Conservation (phyloP, 2,888 invertebrate species). For the Eumacrocentrus americanus region DNA sequence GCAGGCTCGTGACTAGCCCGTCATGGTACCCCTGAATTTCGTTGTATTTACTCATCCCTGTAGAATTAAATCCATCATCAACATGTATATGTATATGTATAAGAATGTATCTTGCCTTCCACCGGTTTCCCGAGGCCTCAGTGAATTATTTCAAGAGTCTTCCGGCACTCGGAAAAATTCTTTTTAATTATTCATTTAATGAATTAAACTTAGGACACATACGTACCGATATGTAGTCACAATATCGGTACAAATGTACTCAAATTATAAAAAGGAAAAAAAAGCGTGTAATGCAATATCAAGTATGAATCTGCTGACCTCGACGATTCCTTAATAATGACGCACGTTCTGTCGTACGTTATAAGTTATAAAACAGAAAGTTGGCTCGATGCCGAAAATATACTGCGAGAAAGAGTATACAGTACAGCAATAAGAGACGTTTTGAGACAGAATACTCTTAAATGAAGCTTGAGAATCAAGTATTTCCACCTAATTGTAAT, state of each 20-base stretch:
- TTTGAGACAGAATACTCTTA: no score
- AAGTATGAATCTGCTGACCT: constrained; percentile 16
- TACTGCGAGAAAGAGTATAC: constrained; percentile 3
- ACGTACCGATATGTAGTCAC: no score
- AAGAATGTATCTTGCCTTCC: neutral
- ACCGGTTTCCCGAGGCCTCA: no score
- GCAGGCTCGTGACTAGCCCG: constrained; percentile 48
- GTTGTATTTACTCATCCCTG: neutral
- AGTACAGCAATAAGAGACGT: no score
- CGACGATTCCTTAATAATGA: constrained; percentile 38
- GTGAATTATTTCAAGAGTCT: no score
- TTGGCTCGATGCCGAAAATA: constrained; percentile 23
- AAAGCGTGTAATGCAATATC: constrained; percentile 4
- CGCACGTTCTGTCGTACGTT: constrained; percentile 36
- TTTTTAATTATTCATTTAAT: neutral
- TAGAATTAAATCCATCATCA: no score
- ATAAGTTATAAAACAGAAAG: constrained; percentile 10
- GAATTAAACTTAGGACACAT: neutral
- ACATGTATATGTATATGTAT: neutral
- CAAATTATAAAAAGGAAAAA: neutral
- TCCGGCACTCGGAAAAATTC: neutral
- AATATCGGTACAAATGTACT: no score
- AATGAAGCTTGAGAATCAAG: no score
- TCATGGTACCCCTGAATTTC: constrained; percentile 31
- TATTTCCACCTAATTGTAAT: no score